Conservation (phyloP, 2,113 vertebrate species). For the Pterocles orientalis region DNA sequence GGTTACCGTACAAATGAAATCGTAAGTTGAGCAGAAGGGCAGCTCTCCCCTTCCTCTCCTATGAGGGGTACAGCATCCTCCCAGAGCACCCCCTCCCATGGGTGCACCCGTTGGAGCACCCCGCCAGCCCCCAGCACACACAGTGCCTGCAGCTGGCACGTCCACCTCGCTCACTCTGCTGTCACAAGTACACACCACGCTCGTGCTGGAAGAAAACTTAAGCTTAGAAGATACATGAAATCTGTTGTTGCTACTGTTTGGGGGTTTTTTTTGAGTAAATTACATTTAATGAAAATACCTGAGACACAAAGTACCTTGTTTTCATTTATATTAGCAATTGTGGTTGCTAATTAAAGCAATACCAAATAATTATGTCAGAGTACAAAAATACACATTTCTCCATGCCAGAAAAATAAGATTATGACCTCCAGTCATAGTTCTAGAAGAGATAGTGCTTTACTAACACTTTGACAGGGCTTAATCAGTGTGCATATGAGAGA, state of each 20-base stretch:
- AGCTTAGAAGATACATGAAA: background rate
- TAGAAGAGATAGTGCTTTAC: background rate
- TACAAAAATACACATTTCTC: background rate
- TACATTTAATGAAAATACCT: background rate
- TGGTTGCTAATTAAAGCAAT: constrained; percentile 9
- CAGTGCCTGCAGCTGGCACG: fast-evolving
- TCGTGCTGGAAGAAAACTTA: background rate
- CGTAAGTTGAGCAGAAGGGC: background rate
- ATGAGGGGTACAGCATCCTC: background rate
- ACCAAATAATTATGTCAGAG: constrained; percentile 13
- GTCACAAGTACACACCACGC: fast-evolving
- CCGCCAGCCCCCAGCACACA: background rate
- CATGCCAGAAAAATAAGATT: background rate
- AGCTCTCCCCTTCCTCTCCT: background rate
- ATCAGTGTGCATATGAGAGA: background rate
- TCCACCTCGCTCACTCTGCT: fast-evolving
- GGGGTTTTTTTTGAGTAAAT: background rate
- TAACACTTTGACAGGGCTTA: background rate
- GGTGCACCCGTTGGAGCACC: background rate
- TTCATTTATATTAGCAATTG: background rate
- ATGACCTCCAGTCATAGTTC: background rate
- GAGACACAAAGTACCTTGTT: background rate
- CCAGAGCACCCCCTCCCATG: background rate
- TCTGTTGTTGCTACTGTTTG: background rate
- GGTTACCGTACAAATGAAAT: background rate